Evolutionary conservation across 2,797 vertebrate genomes (phyloP).

Genomic region (Mus minutoides): DNA sequence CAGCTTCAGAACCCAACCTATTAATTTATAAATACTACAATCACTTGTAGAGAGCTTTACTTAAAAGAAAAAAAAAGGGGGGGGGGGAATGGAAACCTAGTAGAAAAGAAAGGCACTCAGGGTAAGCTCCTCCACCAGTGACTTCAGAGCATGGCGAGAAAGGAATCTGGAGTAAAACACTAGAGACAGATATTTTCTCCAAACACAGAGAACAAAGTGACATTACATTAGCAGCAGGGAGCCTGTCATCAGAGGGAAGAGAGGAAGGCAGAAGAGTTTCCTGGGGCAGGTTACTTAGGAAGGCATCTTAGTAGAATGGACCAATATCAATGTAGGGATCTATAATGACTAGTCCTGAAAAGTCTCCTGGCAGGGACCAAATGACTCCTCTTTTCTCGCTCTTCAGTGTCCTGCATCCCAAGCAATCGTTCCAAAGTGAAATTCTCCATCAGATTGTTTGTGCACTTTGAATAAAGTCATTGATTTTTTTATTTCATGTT

Average conservation of each 20-base stretch:
- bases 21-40: background rate
- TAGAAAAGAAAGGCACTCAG: background rate
- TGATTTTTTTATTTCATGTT: background rate
- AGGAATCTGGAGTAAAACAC: background rate
- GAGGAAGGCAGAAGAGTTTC: background rate
- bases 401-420: background rate
- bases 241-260: background rate
- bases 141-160: background rate
- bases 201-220: background rate
- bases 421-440: constrained; percentile 37
- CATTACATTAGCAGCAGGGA: background rate
- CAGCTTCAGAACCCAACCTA: background rate
- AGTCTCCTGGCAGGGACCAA: background rate
- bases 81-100: background rate
- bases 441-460: background rate
- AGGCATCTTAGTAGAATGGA: background rate
- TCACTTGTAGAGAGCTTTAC: background rate
- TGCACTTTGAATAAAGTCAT: background rate
- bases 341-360: background rate
- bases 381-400: background rate
- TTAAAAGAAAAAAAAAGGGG: background rate
- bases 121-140: background rate
- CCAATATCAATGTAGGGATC: constrained; percentile 18
- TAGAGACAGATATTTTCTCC: no score
- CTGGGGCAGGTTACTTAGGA: constrained; percentile 25